phyloP scores from a whole-genome alignment of 2,113 vertebrate genomes.

The Cichladusa arquata region DNA sequence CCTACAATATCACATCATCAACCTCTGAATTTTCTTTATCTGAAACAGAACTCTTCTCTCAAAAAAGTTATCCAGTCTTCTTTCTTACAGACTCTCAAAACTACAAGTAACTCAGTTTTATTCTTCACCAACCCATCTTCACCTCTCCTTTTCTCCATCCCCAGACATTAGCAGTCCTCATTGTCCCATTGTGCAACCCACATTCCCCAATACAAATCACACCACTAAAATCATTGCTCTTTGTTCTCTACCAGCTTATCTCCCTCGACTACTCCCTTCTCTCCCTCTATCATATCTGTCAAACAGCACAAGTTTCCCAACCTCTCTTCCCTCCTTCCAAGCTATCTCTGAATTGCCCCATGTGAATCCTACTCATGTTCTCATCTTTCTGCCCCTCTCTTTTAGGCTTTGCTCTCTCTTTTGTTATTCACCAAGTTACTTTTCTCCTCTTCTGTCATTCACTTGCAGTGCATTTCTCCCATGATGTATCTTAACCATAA shows the following conservation, averaged over 20 bases:
- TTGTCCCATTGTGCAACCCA: not conserved
- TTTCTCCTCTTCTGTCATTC: not conserved
- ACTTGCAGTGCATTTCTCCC: not conserved
- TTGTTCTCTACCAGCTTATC: constrained; percentile 9
- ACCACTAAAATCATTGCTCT: not conserved
- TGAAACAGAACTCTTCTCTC: not conserved
- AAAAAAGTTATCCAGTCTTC: not conserved
- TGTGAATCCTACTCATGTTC: not conserved
- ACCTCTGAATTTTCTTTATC: not conserved
- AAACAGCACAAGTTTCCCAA: not conserved
- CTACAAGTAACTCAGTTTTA: not conserved
- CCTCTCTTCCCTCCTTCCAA: not conserved
- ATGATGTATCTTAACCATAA: not conserved
- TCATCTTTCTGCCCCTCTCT: not conserved
- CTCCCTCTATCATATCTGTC: not conserved
- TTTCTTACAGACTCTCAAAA: not conserved
- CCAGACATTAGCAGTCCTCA: not conserved
- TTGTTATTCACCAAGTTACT: not conserved
- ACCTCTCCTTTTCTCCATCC: not conserved
- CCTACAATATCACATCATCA: not conserved
- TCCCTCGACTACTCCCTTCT: not conserved
- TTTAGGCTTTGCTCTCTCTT: not conserved
- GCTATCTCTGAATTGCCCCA: not conserved
- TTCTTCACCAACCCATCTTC: not conserved
- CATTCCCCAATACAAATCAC: not conserved